A percentile compares a stretch with the other conserved stretches of the same genome.
phyloP scores from a whole-genome alignment of 2,113 vertebrate species.

The Nesospiza acunhae region DNA sequence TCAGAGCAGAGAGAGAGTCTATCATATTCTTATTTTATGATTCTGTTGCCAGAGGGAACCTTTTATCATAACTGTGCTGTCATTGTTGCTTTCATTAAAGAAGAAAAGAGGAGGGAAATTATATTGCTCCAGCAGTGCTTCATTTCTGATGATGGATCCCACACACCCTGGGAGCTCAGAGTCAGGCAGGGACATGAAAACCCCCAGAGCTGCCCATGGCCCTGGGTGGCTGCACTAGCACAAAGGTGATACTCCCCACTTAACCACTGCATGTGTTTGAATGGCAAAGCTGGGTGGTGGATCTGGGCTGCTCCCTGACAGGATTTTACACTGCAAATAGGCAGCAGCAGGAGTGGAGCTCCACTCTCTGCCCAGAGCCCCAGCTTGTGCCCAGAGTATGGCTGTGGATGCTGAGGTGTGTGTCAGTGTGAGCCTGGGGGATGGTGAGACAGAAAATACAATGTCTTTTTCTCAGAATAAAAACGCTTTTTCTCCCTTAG shows the following conservation, averaged over 20 bases:
- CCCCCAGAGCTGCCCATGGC: neutral
- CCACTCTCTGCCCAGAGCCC: fast-evolving
- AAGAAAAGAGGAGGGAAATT: neutral
- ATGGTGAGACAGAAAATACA: neutral
- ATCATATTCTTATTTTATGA: neutral
- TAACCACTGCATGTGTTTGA: neutral
- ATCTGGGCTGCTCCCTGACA: neutral
- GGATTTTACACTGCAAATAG: neutral
- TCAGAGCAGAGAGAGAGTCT: neutral
- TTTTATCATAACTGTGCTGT: neutral
- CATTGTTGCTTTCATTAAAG: slow-evolving; percentile 34
- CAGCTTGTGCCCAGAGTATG: fast-evolving
- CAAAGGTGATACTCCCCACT: neutral
- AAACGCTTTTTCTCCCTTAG: neutral
- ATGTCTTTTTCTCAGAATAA: neutral
- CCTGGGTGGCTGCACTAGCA: neutral
- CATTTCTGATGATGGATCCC: neutral
- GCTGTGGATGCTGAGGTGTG: neutral
- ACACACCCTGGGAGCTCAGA: fast-evolving
- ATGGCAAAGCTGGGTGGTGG: neutral
- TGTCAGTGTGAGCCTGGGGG: neutral
- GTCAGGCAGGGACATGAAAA: neutral
- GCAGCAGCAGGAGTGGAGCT: neutral
- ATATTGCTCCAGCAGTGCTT: neutral
- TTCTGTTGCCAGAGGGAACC: neutral